Base-by-base conservation (phyloP, 2,888 invertebrate genomes). In the Isotomurus palustris region DNA sequence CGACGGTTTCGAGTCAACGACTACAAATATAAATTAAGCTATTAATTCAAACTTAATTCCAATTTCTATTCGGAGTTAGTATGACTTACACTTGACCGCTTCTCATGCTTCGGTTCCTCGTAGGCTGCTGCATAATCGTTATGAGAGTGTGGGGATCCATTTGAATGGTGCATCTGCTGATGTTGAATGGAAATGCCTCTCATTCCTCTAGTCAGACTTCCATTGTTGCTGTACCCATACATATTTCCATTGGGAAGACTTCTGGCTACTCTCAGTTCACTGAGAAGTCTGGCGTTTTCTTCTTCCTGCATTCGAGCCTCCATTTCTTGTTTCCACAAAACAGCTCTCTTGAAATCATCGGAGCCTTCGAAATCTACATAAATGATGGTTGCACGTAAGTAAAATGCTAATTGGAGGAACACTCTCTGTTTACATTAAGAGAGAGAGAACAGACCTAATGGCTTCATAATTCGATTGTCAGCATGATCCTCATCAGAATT, bases 401-500 rank as follows among this genome's bases (percentile, higher is more conserved):
- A 32, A 14, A 32, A 32, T 32, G 8, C 8, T 32, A 8, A 14
- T 40, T 40, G 10, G 6, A 6, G 12, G 17, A 17, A n/a, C 19
- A 6, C 10, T 40, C 12, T 14, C 10, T 40, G 17, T 40, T 40
- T 17, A 5, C 17, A 40, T 17, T 14, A 40, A 40, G 8, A 40
- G 10, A 40, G 14, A 14, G 14, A 32, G 19, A 24, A n/a, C n/a
- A 21, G 49, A 63, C 61, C 66, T 17, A 69, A 58, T n/a, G 62
- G 65, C 36, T 69, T 69, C 64, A 62, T 64, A 10, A 67, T 64
- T 17, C 62, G 63, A 24, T 62, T 52, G 43, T 66, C 66, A 21
- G 55, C 51, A 51, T 62, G 64, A 49, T 69, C 69, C 36, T 69
- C 69, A 40, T 69, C 69, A 80, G 91, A 89, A 78, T 95, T 94